Conservation (phyloP, 2,888 invertebrate species). For the Bombylius discolor region DNA sequence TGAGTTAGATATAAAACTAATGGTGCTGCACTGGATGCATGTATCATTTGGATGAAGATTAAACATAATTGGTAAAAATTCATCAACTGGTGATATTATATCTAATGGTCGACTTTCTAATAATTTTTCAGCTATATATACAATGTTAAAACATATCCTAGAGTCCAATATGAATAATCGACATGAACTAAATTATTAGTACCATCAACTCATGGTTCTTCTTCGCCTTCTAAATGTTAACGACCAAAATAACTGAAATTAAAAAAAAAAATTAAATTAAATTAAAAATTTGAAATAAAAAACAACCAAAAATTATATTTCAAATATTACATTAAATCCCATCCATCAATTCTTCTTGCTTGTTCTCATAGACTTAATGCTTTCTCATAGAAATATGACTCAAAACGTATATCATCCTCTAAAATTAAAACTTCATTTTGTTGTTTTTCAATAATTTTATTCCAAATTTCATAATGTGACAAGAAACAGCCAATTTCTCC, state of each 20-base stretch:
- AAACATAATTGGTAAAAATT: slow-evolving; percentile 92
- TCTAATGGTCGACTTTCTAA: slow-evolving; percentile 60
- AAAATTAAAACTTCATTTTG: slow-evolving; percentile 59
- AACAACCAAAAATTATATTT: background rate
- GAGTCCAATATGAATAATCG: slow-evolving; percentile 96
- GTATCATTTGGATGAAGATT: slow-evolving; percentile 68
- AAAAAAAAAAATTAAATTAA: background rate
- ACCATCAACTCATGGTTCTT: slow-evolving; percentile 56
- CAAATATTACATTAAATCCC: slow-evolving; percentile 70
- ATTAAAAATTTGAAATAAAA: background rate
- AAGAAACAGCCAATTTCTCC: slow-evolving; percentile 98
- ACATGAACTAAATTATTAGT: slow-evolving; percentile 58
- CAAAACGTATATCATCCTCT: slow-evolving; percentile 93
- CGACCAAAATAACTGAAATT: slow-evolving; percentile 78
- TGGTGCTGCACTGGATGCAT: slow-evolving; percentile 76
- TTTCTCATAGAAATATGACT: slow-evolving; percentile 56
- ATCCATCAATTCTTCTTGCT: slow-evolving; percentile 45
- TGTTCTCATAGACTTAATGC: slow-evolving; percentile 26
- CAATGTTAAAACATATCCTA: slow-evolving; percentile 74
- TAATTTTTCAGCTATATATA: slow-evolving; percentile 75
- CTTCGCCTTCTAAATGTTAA: slow-evolving; percentile 63
- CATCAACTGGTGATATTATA: slow-evolving; percentile 88
- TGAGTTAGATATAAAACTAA: slow-evolving; percentile 82
- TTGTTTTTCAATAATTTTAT: slow-evolving; percentile 45
- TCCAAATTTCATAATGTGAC: slow-evolving; percentile 87